Base-by-base conservation (phyloP, 2,113 vertebrate species). In the Oncorhynchus keta region DNA sequence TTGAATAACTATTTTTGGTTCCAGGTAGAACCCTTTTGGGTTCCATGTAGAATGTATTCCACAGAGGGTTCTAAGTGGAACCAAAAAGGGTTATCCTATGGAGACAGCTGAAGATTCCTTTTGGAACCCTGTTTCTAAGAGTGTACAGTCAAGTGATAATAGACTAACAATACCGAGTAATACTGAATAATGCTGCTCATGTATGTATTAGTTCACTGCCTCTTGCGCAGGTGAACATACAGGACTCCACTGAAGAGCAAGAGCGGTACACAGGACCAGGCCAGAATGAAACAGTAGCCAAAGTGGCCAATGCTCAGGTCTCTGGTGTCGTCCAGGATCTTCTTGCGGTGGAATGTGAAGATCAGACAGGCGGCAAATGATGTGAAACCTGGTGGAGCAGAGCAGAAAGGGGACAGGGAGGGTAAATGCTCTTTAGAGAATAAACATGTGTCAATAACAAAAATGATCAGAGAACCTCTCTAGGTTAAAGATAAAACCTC, bases 151-250 rank as follows among this genome's bases (percentile, higher is more conserved):
- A 22, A 62, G n/a, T 22, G 59, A 62, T 22, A 62, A 57, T 57
- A 57, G 20, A 20, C 55, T 20, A 20, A 20, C 55, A 64, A 64
- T 26, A 64, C 5, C 5, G 13, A 64, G 22, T 18, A 64, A 11
- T 57, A 45, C 39, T 45, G 39, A 45, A 45, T 45, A 45, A 45
- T 45, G 39, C 14, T 51, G 11, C 3, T 39, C n/a, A 51, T 13
- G 26, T 57, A 18, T 61, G 14, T 72, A 16, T 45, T 70, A 3
- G 4, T 51, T 92, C 87, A 93, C 76, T 95, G 91, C 48, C 92
- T 94, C 82, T 96, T 97, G 76, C 95, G 92, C 76, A 97, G 90
- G 84, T 96, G 96, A 72, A 95, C 88, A 61, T 97, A 97, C 7
- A 97, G 81, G 20, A 94, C 49, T 2, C 92, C 94, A 2, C 95